Evolutionary conservation across 2,113 vertebrate species (phyloP), one percentile per base, ranked within the genome.

Genomic region (Ciconia stormi): DNA sequence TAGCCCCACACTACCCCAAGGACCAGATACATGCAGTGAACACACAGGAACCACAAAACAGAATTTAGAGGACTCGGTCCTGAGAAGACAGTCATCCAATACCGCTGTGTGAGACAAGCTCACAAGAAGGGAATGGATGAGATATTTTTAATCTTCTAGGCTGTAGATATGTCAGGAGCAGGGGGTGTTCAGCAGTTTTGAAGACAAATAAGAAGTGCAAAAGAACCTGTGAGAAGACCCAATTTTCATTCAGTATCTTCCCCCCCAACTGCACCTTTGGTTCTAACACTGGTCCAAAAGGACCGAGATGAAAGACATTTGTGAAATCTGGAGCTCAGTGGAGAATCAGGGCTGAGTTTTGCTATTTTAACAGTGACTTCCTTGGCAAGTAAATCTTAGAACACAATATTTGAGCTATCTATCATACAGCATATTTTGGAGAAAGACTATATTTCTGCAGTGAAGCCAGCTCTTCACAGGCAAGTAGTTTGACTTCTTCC

Each of bases 1-100:
- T 17, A 21, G 38, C 8, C 30, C 30, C 0, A 0, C 10, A 17
- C 40, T 69, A 49, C 49, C 44, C 61, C 36, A 30, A 2, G 5
- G 36, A 72, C 42, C 25, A 4, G 19, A 25, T 5, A 56, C 34
- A 7, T 4, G 34, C 87, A 80, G 59, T 1, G 25, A 94, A 42
- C 42, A 26, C 29, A 26, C 14, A 58, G 62, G 78, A 88, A 55
- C 10, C 36, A 66, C 50, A 40, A 13, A 40, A 8, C 78, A 85
- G 56, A 76, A 30, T 13, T 32, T 16, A 46, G 61, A 2, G 2
- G 65, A 29, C 12, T 38, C 1, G 0, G 13, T 74, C 46, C 70
- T 16, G 55, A 73, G 55, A 21, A 20, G 36, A 44, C n/a, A 63
- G 10, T 8, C 25, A 32, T 13, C 58, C 80, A 55, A 6, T 2